Evolutionary conservation across 2,888 invertebrate species (phyloP).

Genomic region (Bellardia bayeri): DNA sequence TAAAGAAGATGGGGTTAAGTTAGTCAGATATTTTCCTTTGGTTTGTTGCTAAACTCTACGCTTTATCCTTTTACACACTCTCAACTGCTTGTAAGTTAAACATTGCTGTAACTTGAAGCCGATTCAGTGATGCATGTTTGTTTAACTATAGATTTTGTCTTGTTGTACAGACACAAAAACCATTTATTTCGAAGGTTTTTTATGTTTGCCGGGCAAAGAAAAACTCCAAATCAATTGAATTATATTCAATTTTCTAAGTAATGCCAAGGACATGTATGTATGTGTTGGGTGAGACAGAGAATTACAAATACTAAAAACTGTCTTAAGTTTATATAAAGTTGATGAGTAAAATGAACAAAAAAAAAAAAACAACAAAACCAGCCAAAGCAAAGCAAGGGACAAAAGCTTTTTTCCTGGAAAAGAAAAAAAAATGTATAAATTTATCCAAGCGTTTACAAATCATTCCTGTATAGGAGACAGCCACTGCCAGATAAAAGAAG

Average conservation of each 20-base stretch:
- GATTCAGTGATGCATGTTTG: slow-evolving; percentile 66
- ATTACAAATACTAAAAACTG: slow-evolving; percentile 16
- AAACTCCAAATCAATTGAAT: slow-evolving; percentile 70
- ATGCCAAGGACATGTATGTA: slow-evolving; percentile 67
- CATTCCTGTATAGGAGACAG: slow-evolving; percentile 64
- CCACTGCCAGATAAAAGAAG: slow-evolving; percentile 39
- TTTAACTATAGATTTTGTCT: slow-evolving; percentile 56
- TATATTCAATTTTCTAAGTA: slow-evolving; percentile 69
- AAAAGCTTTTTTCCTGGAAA: slow-evolving; percentile 26
- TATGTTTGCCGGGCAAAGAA: background rate
- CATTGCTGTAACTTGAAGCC: slow-evolving; percentile 21
- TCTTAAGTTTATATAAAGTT: slow-evolving; percentile 49
- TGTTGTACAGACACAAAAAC: slow-evolving; percentile 57
- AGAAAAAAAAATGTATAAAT: slow-evolving; percentile 44
- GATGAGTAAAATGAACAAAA: slow-evolving; percentile 32
- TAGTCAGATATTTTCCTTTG: slow-evolving; percentile 57
- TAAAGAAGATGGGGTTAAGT: slow-evolving; percentile 64
- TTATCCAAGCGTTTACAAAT: slow-evolving; percentile 66
- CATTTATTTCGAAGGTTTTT: slow-evolving; percentile 48
- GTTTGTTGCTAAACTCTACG: slow-evolving; percentile 32
- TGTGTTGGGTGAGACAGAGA: slow-evolving; percentile 10
- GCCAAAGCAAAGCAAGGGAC: slow-evolving; percentile 27
- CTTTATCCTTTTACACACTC: slow-evolving; percentile 42
- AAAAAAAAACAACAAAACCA: background rate
- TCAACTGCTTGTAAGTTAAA: slow-evolving; percentile 46